A percentile compares a stretch with the other conserved stretches of the same genome.
These are phyloP conservation scores for Drosophila atripex DNA, from an alignment of 2,888 invertebrate genomes.

Conservation along the genomic window DNA sequence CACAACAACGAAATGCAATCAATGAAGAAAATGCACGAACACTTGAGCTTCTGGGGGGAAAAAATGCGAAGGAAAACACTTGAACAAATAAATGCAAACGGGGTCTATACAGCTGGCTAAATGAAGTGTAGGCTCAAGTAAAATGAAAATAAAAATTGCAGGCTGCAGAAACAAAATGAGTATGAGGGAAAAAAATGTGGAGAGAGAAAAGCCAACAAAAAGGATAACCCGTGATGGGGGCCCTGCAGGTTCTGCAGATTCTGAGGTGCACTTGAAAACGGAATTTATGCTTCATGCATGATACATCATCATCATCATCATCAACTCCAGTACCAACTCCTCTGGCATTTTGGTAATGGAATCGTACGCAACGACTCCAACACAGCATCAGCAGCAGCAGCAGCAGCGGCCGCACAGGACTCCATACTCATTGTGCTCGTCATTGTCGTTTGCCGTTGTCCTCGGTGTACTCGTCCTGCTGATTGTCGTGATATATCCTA, in stretches of 20 bases:
- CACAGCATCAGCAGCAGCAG: slow-evolving; percentile 44
- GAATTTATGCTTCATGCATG: slow-evolving; percentile 80
- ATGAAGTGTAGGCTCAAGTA: slow-evolving; percentile 76
- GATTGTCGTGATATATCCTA: slow-evolving; percentile 67
- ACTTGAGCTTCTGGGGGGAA: slow-evolving; percentile 55
- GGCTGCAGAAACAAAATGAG: neutral
- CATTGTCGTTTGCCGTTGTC: slow-evolving; percentile 51
- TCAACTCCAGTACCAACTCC: slow-evolving; percentile 37
- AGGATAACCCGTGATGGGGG: slow-evolving; percentile 61
- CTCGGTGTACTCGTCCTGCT: slow-evolving; percentile 57
- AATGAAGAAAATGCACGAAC: slow-evolving; percentile 75
- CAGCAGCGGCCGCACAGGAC: too few species aligned
- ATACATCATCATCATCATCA: slow-evolving; percentile 77
- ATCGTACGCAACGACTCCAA: slow-evolving; percentile 73
- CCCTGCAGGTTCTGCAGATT: slow-evolving; percentile 35
- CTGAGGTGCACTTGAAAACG: slow-evolving; percentile 74
- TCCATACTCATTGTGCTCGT: slow-evolving; percentile 40
- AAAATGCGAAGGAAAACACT: slow-evolving; percentile 57
- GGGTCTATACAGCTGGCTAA: slow-evolving; percentile 57
- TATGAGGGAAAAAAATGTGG: slow-evolving; percentile 5
- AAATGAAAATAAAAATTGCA: slow-evolving; percentile 49
- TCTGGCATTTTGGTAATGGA: slow-evolving; percentile 74
- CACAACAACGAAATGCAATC: slow-evolving; percentile 57
- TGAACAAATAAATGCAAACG: slow-evolving; percentile 75
- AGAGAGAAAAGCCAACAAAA: slow-evolving; percentile 57